Evolutionary conservation across 1,140 invertebrate species (phyloP).

Genomic region (Triops cancriformis): DNA sequence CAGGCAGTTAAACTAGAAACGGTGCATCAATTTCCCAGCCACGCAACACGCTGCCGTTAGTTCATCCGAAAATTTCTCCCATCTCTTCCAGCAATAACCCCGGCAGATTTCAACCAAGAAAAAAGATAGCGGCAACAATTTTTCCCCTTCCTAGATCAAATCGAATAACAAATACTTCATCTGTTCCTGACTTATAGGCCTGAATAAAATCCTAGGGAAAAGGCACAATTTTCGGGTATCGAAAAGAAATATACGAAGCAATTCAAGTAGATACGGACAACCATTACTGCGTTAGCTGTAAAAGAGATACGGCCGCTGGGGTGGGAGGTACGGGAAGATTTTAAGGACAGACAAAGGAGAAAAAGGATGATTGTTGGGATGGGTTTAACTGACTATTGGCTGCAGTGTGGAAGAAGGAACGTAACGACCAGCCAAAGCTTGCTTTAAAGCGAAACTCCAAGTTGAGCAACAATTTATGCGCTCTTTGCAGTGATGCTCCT

Average conservation of each 20-base stretch:
- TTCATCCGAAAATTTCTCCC: neutral
- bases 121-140: neutral
- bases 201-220: neutral
- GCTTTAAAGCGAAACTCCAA: neutral
- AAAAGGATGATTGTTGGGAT: neutral
- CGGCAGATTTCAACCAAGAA: neutral
- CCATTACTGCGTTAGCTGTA: too few species aligned
- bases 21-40: too few species aligned
- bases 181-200: neutral
- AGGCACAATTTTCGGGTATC: neutral
- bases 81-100: neutral
- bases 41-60: neutral
- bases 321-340: neutral
- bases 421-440: neutral
- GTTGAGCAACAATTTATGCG: neutral
- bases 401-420: neutral
- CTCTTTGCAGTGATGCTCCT: neutral
- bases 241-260: neutral
- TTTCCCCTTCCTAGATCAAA: too few species aligned
- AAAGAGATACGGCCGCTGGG: neutral
- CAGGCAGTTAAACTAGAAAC: too few species aligned
- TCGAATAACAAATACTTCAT: too few species aligned
- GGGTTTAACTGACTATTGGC: constrained; percentile 9
- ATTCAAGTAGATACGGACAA: too few species aligned
- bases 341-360: neutral